Evolutionary conservation across 2,797 vertebrate genomes (phyloP).

Genomic region (Acrossocheilus wenchowensis): DNA sequence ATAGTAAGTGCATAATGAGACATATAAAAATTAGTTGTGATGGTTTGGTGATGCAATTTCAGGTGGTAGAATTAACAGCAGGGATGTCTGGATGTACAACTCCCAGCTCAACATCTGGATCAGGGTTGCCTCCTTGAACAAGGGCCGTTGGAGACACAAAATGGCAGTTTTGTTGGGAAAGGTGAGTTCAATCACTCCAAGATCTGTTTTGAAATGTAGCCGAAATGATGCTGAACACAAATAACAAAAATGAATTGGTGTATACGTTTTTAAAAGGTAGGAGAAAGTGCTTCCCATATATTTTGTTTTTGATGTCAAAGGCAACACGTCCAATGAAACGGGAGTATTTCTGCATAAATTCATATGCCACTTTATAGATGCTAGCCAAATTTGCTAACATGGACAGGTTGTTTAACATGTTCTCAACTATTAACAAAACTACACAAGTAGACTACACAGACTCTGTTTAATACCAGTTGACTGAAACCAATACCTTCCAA

Average conservation of each 20-base stretch:
- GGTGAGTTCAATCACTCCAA: conserved; percentile 70
- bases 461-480: not conserved
- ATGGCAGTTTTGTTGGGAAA: conserved; percentile 98
- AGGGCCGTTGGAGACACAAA: conserved; percentile 99
- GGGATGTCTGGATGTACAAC: conserved; percentile 99
- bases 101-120: conserved; percentile 99
- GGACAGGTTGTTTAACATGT: not conserved
- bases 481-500: not conserved
- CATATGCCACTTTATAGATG: not conserved
- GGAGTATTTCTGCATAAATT: not conserved
- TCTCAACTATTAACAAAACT: not conserved
- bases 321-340: not conserved
- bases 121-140: conserved; percentile 96
- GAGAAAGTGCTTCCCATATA: not conserved
- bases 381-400: not conserved
- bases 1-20: not conserved
- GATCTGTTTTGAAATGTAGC: not conserved
- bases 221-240: not conserved
- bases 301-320: not conserved
- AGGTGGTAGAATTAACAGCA: conserved; percentile 98
- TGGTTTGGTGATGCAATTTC: conserved; percentile 49
- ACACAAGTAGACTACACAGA: not conserved
- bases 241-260: not conserved
- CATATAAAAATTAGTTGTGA: not conserved
- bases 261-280: not conserved